Evolutionary conservation across 2,113 vertebrate genomes (phyloP).

Genomic region (Scomber scombrus): DNA sequence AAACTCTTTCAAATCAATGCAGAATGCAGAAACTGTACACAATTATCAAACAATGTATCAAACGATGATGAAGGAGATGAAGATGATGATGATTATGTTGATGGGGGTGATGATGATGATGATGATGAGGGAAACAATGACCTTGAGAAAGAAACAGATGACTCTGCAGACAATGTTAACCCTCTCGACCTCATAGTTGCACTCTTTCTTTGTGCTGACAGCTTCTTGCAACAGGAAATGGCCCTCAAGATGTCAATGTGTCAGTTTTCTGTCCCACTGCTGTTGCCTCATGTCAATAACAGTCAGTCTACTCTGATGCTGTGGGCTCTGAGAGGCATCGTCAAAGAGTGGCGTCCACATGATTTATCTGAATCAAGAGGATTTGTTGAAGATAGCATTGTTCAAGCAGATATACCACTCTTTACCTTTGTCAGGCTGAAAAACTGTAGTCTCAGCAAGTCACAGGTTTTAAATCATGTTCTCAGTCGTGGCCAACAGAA

Average conservation of each 20-base stretch:
- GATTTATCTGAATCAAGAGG: slow-evolving; percentile 37
- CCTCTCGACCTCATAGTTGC: slow-evolving; percentile 81
- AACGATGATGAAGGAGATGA: too few relatives aligned
- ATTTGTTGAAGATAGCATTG: slow-evolving; percentile 69
- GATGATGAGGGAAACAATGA: not conserved
- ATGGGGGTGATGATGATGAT: too few relatives aligned
- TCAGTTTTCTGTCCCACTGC: slow-evolving; percentile 83
- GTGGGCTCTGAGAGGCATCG: slow-evolving; percentile 54
- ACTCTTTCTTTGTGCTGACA: slow-evolving; percentile 80
- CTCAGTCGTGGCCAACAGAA: too few relatives aligned
- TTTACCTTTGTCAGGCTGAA: not conserved
- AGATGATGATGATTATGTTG: too few relatives aligned
- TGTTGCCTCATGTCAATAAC: slow-evolving; percentile 75
- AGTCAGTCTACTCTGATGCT: slow-evolving; percentile 79
- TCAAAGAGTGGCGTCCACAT: slow-evolving; percentile 57
- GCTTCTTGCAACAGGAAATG: slow-evolving; percentile 81
- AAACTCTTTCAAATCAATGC: slow-evolving; percentile 37
- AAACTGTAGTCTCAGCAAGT: too few relatives aligned
- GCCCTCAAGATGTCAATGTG: slow-evolving; percentile 83
- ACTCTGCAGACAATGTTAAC: slow-evolving; percentile 39
- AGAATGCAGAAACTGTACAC: too few relatives aligned
- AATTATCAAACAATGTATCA: not conserved
- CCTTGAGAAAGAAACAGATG: too few relatives aligned
- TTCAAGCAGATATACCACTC: slow-evolving; percentile 55
- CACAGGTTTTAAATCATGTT: too few relatives aligned